Conservation (phyloP, 2,113 vertebrate species). For the rat (Rattus norvegicus) region GRCr8 NC_086026.1:60917501-60918000, state of each 20-base stretch:
- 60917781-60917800: not conserved
- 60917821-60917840: not conserved
- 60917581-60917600: conserved; percentile 14
- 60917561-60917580: not conserved
- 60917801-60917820: not conserved
- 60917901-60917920: not conserved
- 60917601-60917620: not conserved
- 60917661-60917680: not conserved
- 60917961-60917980: not conserved
- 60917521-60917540: not conserved
- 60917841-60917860: not conserved
- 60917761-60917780: not conserved
- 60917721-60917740: conserved; percentile 10
- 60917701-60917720: not conserved
- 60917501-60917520: not conserved
- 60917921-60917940: not conserved
- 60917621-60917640: conserved; percentile 10
- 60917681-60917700: not conserved
- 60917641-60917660: conserved; percentile 6
- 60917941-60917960: not conserved
- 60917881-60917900: not conserved
- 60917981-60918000: not conserved
- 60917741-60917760: conserved; percentile 26
- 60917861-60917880: not conserved
- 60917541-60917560: not conserved